Evolutionary conservation across 2,888 invertebrate species (phyloP), one percentile per base, ranked within the genome.

Genomic region (Linnaemya tessellans): DNA sequence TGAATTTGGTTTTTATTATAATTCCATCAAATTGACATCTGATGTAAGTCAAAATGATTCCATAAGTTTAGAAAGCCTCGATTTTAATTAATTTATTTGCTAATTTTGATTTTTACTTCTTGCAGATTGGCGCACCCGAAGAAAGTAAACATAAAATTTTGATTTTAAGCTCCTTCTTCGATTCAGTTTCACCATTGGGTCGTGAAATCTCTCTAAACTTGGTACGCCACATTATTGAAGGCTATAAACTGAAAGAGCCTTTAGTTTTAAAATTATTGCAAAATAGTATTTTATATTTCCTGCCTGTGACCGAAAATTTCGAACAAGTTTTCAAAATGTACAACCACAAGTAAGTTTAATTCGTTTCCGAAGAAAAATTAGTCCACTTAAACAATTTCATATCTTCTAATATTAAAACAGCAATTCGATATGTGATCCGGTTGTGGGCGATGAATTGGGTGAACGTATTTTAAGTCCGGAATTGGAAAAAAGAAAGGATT

Each of bases 141-240:
- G 97, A 97, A 90, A 94, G 93, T 1, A 97, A 98, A 93, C 95
- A 97, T 89, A 96, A 97, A 89, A 94, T 98, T 18, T 96, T 96
- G 0, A 91, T 98, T n/a, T 93, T 97, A 38, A 98, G 98, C 84
- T 97, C 97, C 73, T 92, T 97, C 70, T 97, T 96, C 90, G 91
- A 92, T 75, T 96, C 95, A 0, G 95, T 96, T 0, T 96, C 98
- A 90, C 97, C 97, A 0, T 93, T 97, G 18, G 97, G 98, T 0
- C 95, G 98, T 74, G 98, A 98, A 92, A 93, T 98, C 82, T 93
- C 96, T 0, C 90, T 98, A 0, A 96, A 98, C 92, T 94, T 98
- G 88, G 96, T 96, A 0, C 94, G 97, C 0, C 98, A 98, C 93
- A 92, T 98, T 22, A 92, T 96, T 30, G 95, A 94, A 73, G 97